Evolutionary conservation across 2,888 invertebrate genomes (phyloP).

Genomic region (Hemicrepidius hirtus): DNA sequence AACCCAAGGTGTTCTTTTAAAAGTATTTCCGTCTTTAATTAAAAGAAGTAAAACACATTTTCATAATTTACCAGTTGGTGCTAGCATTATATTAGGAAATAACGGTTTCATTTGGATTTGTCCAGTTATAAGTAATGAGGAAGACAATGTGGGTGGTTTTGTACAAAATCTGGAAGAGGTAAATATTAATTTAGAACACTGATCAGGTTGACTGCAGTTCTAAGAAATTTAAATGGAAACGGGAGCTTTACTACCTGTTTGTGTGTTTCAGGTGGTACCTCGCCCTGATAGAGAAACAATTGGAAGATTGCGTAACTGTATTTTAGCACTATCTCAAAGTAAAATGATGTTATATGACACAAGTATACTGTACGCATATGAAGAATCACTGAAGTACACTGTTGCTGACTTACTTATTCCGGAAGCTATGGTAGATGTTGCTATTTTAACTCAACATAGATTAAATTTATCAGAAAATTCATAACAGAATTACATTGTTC

Average conservation of each 20-base stretch:
- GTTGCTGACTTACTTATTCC: conserved; percentile 87
- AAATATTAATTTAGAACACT: conserved; percentile 28
- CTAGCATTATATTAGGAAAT: conserved; percentile 94
- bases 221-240: too few species aligned
- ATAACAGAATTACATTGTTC: conserved; percentile 26
- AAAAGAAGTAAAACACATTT: conserved; percentile 97
- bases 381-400: conserved; percentile 88
- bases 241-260: too few species aligned
- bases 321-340: conserved; percentile 88
- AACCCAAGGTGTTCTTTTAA: conserved; percentile 90
- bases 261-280: conserved; percentile 77
- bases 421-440: conserved; percentile 90
- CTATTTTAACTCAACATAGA: conserved; percentile 85
- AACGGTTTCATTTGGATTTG: conserved; percentile 98
- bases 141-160: conserved; percentile 83
- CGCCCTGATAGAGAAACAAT: conserved; percentile 88
- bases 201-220: too few species aligned
- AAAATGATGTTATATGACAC: conserved; percentile 95
- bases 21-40: conserved; percentile 93
- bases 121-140: conserved; percentile 79
- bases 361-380: conserved; percentile 92
- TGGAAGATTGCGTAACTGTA: conserved; percentile 91
- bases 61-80: conserved; percentile 93
- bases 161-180: conserved; percentile 83
- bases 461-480: conserved; percentile 71